Conservation (phyloP, 2,113 vertebrate species). For the Miniopterus natalensis region DNA sequence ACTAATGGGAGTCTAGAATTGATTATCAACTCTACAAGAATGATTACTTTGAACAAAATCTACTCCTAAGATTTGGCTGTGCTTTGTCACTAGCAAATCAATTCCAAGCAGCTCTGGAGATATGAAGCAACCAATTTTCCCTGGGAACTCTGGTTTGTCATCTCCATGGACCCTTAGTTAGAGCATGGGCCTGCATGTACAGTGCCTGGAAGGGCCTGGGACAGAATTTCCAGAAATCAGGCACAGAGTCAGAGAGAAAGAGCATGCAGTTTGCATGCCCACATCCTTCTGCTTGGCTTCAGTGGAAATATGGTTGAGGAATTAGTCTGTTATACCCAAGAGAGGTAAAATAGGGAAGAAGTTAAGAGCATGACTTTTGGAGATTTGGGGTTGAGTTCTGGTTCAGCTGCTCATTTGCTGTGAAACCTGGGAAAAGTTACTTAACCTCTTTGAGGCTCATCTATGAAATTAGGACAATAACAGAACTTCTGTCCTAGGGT, state of each 20-base stretch:
- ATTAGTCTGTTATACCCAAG: background rate
- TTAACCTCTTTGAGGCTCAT: conserved; percentile 29
- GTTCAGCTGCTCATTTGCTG: background rate
- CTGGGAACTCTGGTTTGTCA: background rate
- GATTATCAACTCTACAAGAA: background rate
- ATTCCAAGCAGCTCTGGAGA: background rate
- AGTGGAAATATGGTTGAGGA: background rate
- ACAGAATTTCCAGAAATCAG: background rate
- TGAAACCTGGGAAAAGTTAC: background rate
- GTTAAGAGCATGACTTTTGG: background rate
- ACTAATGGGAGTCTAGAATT: background rate
- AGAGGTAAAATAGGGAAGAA: background rate
- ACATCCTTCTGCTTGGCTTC: background rate
- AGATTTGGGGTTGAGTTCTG: background rate
- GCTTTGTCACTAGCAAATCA: background rate
- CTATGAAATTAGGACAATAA: background rate
- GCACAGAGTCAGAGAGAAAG: background rate
- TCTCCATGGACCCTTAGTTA: background rate
- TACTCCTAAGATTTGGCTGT: background rate
- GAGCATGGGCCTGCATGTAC: background rate
- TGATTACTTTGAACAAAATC: background rate
- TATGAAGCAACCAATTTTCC: background rate
- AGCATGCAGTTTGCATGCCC: background rate
- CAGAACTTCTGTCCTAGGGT: background rate
- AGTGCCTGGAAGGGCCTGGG: background rate